Conservation (phyloP, 2,888 invertebrate species). For the Morinoia aosen region DNA sequence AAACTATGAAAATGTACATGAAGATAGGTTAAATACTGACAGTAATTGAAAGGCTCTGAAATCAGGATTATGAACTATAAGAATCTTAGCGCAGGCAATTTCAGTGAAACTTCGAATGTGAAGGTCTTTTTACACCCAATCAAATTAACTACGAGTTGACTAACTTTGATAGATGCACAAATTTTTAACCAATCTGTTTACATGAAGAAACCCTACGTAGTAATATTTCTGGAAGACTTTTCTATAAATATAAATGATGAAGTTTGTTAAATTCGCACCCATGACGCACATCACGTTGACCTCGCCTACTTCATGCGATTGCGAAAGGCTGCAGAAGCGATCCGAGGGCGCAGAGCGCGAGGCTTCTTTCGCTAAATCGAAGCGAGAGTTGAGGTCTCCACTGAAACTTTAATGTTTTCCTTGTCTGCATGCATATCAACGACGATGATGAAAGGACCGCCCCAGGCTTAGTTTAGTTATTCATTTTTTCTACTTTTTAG, state of each 20-base stretch:
- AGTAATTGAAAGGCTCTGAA: too few species aligned
- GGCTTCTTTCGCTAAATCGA: not conserved
- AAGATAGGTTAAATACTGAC: too few species aligned
- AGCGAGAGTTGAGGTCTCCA: not conserved
- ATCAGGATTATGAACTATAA: too few species aligned
- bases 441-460: conserved; percentile 31
- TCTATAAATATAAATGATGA: not conserved
- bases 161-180: not conserved
- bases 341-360: not conserved
- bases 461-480: not conserved
- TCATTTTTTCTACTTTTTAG: not conserved
- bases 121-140: too few species aligned
- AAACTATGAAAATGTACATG: too few species aligned
- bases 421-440: conserved; percentile 29
- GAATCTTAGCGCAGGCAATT: too few species aligned
- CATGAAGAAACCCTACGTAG: not conserved
- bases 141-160: not conserved
- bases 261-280: not conserved
- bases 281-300: not conserved
- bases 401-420: not conserved
- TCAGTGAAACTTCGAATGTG: too few species aligned
- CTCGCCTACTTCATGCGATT: not conserved
- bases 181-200: not conserved
- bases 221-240: not conserved
- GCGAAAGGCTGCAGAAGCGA: not conserved